Percentiles rank a stretch among this genome's conserved stretches.
Evolutionary conservation across 2,113 vertebrate species (phyloP).

Genomic region (Herpetotheres cachinnans): DNA sequence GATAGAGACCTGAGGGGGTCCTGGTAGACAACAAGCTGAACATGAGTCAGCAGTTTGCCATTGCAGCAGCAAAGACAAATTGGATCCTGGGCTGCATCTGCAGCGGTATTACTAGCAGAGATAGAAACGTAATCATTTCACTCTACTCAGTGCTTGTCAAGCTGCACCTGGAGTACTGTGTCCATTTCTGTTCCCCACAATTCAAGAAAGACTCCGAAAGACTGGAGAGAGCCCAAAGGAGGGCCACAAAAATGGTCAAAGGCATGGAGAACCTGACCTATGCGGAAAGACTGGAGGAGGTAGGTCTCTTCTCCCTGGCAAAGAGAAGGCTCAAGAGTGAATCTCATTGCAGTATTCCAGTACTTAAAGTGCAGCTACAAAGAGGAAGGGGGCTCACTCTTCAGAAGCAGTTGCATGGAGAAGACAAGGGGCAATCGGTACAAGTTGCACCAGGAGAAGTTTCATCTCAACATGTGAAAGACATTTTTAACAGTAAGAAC

Average conservation of each 20-base stretch:
- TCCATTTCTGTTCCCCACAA: not conserved
- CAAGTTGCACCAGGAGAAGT: not conserved
- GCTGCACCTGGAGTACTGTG: not conserved
- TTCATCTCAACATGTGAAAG: not conserved
- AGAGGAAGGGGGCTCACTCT: not conserved
- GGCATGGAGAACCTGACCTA: not conserved
- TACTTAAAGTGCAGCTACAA: not conserved
- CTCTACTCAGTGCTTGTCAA: not conserved
- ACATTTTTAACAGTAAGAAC: not conserved
- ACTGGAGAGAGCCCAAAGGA: not conserved
- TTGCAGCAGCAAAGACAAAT: not conserved
- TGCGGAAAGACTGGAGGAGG: not conserved
- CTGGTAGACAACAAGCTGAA: not conserved
- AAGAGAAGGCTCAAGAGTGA: not conserved
- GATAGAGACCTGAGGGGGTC: not conserved
- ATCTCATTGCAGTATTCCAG: too few relatives aligned
- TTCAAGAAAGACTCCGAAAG: not conserved
- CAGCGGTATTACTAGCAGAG: not conserved
- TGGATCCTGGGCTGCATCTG: not conserved
- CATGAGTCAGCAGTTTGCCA: rapidly evolving
- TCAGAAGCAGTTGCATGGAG: not conserved
- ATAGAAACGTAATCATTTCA: not conserved
- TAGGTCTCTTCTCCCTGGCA: not conserved
- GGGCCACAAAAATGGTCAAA: not conserved
- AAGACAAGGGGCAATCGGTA: not conserved